phyloP scores from a whole-genome alignment of 2,888 invertebrate species.

The Holacanthella duospinosa region DNA sequence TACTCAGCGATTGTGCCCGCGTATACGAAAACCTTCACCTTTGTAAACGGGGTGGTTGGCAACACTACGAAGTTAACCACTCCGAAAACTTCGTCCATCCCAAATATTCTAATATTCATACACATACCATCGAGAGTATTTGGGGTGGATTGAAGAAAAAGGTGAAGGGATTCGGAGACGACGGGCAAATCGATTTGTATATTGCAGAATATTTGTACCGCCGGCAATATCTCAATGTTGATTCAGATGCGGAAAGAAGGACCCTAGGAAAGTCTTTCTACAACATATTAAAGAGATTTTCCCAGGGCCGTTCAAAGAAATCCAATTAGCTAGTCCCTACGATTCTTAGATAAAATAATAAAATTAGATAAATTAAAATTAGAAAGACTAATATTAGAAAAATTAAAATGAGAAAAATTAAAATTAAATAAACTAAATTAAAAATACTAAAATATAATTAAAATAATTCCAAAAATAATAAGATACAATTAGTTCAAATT shows the following conservation, averaged over 20 bases:
- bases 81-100: conserved; percentile 18
- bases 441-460: too few relatives aligned
- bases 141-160: conserved; percentile 15
- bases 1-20: neutral
- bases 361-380: too few relatives aligned
- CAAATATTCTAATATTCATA: conserved; percentile 10
- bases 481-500: too few relatives aligned
- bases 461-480: too few relatives aligned
- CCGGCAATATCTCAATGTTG: neutral
- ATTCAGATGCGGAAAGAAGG: neutral
- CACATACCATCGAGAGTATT: conserved; percentile 17
- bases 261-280: neutral
- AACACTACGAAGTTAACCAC: too few relatives aligned
- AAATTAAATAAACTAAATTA: too few relatives aligned
- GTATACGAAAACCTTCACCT: conserved; percentile 15
- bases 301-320: neutral
- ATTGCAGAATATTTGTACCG: too few relatives aligned
- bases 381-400: too few relatives aligned
- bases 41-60: neutral
- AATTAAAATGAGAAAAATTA: too few relatives aligned
- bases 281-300: neutral
- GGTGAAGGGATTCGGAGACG: conserved; percentile 3
- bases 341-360: too few relatives aligned
- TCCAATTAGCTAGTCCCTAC: too few relatives aligned
- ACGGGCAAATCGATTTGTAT: neutral